Base-by-base conservation (phyloP, 2,113 vertebrate genomes). In the Carollia perspicillata region DNA sequence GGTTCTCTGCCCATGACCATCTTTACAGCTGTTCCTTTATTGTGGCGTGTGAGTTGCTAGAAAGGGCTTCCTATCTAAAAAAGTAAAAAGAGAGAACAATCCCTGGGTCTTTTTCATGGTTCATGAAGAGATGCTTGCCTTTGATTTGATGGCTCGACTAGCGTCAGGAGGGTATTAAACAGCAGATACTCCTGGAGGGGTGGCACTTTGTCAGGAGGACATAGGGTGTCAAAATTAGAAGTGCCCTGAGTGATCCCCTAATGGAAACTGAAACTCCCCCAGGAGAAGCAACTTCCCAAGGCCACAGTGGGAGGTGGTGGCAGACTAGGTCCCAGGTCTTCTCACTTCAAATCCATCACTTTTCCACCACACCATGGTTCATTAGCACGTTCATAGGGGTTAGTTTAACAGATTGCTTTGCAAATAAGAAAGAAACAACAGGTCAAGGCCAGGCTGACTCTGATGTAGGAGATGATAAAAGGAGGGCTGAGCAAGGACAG, bases 31-130 rank as follows among this genome's bases (percentile, higher is more conserved):
- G 8, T 58, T 81, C 35, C 35, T 58, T 11, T 42, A 22, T 81
- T 77, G 42, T 68, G 68, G 42, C 51, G 44, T 83, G 22, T 81
- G 55, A 44, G 68, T 95, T 95, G 35, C 60, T 77, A 65, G 30
- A 94, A 90, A 87, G 42, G 93, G 5, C 44, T 95, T 89, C 71
- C 58, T 71, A 9, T 66, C 40, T 90, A 55, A 95, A 85, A 28
- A 75, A 79, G 42, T 42, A 60, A 16, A 37, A 81, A 58, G 68
- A 22, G 35, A 37, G 16, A n/a, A 20, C n/a, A 30, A 28, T 11
- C 8, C 44, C 42, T 58, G 17, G 3, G n/a, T 40, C 2, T 47
- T 74, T 93, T 55, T 84, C 51, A 44, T 72, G 75, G 35, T 60
- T 23, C 1, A 72, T 51, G 8, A 88, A 94, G 51, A 92, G 40